A percentile compares a stretch with the other conserved stretches of the same genome.
These are phyloP conservation scores for Scatophagus argus DNA, from an alignment of 2,113 vertebrate species.

Conservation along the genomic window DNA sequence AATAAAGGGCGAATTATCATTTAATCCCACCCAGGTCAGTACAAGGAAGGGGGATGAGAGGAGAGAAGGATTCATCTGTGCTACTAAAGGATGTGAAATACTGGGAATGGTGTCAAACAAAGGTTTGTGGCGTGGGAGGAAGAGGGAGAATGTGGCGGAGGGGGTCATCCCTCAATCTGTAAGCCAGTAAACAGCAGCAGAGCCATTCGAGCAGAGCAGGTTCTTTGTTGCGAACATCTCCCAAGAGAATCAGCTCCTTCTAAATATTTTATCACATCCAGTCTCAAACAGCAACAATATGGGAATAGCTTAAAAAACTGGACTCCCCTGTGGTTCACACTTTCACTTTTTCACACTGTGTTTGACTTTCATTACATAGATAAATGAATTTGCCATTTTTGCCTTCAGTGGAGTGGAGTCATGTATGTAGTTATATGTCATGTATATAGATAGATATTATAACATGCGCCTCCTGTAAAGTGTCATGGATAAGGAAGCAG, in stretches of 20 bases:
- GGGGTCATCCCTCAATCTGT: constrained; percentile 31
- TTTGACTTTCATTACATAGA: not conserved
- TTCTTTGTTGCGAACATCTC: constrained; percentile 16
- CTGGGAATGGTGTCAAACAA: constrained; percentile 58
- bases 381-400: constrained; percentile 13
- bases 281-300: not conserved
- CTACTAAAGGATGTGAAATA: constrained; percentile 52
- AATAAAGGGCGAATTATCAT: constrained; percentile 80
- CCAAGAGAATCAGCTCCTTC: constrained; percentile 12
- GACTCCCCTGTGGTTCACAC: not conserved
- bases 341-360: too few relatives aligned
- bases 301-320: not conserved
- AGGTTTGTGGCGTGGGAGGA: constrained; percentile 45
- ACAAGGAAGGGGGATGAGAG: constrained; percentile 56
- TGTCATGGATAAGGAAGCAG: constrained; percentile 11
- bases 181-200: constrained; percentile 33
- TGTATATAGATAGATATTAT: too few relatives aligned
- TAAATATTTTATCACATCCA: constrained; percentile 43
- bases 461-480: constrained; percentile 17
- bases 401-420: constrained; percentile 1
- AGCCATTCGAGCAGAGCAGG: constrained; percentile 27
- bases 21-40: constrained; percentile 75
- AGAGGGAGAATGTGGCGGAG: constrained; percentile 27
- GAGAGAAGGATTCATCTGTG: constrained; percentile 58
- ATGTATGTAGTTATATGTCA: too few relatives aligned